Evolutionary conservation across 2,888 invertebrate species (phyloP).

Genomic region (Mamestra brassicae): DNA sequence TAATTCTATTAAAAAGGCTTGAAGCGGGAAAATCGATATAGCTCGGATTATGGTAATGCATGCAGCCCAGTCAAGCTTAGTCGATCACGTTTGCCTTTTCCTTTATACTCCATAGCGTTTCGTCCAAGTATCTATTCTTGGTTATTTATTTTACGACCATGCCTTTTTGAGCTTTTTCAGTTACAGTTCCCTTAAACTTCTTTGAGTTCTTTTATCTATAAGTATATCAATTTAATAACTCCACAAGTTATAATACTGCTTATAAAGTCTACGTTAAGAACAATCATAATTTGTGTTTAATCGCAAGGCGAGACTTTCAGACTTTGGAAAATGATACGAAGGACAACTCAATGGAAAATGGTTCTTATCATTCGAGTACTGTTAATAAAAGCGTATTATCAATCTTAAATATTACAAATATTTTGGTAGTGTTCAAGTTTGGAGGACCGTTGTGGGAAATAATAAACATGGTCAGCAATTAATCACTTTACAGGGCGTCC

Average conservation of each 20-base stretch:
- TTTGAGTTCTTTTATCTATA: background rate
- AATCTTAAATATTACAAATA: too few relatives aligned
- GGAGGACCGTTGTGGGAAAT: too few relatives aligned
- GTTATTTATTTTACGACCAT: conserved; percentile 44
- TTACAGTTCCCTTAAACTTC: background rate
- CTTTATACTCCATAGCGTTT: conserved; percentile 70
- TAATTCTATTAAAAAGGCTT: conserved; percentile 64
- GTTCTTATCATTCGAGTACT: too few relatives aligned
- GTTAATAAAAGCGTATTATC: too few relatives aligned
- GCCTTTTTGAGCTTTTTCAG: conserved; percentile 5
- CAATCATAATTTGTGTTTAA: too few relatives aligned
- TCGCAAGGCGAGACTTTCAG: too few relatives aligned
- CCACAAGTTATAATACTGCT: background rate
- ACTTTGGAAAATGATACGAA: too few relatives aligned
- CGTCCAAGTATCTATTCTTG: conserved; percentile 58
- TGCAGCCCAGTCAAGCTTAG: conserved; percentile 72
- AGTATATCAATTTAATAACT: background rate
- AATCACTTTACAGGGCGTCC: too few relatives aligned
- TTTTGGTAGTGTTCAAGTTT: too few relatives aligned
- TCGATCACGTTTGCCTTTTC: conserved; percentile 71
- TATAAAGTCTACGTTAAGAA: background rate
- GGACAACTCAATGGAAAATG: too few relatives aligned
- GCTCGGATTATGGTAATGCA: conserved; percentile 76
- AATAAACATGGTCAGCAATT: too few relatives aligned
- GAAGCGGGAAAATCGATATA: conserved; percentile 68